These are phyloP conservation scores for Dinothrombium tinctorium DNA, from an alignment of 1,140 invertebrate species.

Conservation along the genomic window DNA sequence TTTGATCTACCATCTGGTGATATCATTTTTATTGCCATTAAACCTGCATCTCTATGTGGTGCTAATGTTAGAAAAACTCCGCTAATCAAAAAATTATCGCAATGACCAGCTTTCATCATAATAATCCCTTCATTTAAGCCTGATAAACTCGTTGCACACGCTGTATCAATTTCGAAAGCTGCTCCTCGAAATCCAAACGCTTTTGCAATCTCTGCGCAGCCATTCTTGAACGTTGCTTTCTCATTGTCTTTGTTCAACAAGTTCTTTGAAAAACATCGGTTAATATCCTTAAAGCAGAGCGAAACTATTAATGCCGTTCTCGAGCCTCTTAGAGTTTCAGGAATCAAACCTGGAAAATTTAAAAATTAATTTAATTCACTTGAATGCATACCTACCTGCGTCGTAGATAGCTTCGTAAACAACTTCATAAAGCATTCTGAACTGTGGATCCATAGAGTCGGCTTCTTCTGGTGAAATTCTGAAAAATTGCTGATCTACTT, in stretches of 20 bases:
- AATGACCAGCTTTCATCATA: background rate
- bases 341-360: slow-evolving; percentile 22
- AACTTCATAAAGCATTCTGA: slow-evolving; percentile 61
- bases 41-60: slow-evolving; percentile 23
- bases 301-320: slow-evolving; percentile 73
- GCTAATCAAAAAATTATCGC: slow-evolving; percentile 10
- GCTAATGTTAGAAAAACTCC: slow-evolving; percentile 52
- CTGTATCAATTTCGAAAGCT: slow-evolving; percentile 36
- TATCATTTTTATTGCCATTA: background rate
- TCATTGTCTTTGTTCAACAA: background rate
- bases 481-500: slow-evolving; percentile 77
- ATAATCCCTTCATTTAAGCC: background rate
- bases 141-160: background rate
- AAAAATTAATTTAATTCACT: too few relatives aligned
- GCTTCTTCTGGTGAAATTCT: slow-evolving; percentile 31
- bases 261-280: slow-evolving; percentile 35
- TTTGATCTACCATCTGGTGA: background rate
- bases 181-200: slow-evolving; percentile 72
- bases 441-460: slow-evolving; percentile 36
- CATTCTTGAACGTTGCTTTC: slow-evolving; percentile 34
- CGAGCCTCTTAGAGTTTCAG: slow-evolving; percentile 41
- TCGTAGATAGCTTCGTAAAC: too few relatives aligned
- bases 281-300: slow-evolving; percentile 45
- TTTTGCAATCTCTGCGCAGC: slow-evolving; percentile 69
- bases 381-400: slow-evolving; percentile 70